Base-by-base conservation (phyloP, 2,797 vertebrate species). In the Nannoperca australis region DNA sequence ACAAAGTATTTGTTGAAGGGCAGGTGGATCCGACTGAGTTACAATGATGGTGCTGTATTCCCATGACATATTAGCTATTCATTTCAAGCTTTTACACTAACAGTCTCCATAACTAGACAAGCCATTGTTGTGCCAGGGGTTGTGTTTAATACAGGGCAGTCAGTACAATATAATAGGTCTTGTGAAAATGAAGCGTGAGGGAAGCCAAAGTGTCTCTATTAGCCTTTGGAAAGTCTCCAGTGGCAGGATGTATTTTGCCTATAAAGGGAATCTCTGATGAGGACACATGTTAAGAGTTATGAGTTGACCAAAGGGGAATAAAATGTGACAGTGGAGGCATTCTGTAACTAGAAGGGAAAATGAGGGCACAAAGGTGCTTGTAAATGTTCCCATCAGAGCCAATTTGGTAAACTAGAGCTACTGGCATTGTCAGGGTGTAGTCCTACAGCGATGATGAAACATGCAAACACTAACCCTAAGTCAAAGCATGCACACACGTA, bases 121-220 rank as follows among this genome's bases (percentile, higher is more conserved):
- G 36, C 30, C 45, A 50, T 70, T 62, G 68, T 59, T 38, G 18
- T 40, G 34, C 56, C 78, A 54, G 53, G 44, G 38, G 18, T 76
- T 73, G 34, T 70, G 50, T 70, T 70, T 59, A 65, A 63, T 55
- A 40, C 20, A 38, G 54, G 65, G 20, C 61, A 54, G 58, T 75
- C 53, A 24, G 62, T 24, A 36, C 67, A 70, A 20, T 44, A 20
- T 17, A 70, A 70, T 42, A 34, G 58, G 50, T 63, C 55, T 90
- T 84, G 59, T 96, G 93, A 22, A 96, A 90, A 70, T 96, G 95
- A 80, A 95, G 89, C 85, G 96, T 94, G 78, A 96, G 94, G 81
- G 95, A 96, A 68, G 95, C 93, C 74, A 96, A 71, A 0, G 94
- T 96, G 76, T 95, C 92, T 82, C 90, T 82, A 87, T 97, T 96